Conservation (phyloP, 1,140 invertebrate genomes). For the Aethina tumida region DNA sequence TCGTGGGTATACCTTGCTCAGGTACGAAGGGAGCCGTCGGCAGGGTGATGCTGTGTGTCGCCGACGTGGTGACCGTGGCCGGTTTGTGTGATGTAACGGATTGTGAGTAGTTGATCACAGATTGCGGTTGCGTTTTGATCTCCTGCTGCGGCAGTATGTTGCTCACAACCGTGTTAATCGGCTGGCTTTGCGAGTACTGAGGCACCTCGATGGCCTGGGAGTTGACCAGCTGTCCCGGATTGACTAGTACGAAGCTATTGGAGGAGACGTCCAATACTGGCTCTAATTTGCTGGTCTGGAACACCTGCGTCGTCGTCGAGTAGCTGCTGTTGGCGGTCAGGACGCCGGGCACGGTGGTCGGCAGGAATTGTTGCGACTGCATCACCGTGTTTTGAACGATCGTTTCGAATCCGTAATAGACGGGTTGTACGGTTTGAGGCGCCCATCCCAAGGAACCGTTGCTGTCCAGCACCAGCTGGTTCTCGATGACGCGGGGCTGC, state of each 20-base stretch:
- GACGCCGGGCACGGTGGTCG: slow-evolving; percentile 64
- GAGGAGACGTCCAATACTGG: slow-evolving; percentile 60
- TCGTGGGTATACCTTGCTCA: slow-evolving; percentile 51
- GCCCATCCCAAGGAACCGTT: slow-evolving; percentile 33
- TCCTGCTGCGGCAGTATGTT: slow-evolving; percentile 11
- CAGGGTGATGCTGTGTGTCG: slow-evolving; percentile 42
- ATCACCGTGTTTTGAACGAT: slow-evolving; percentile 78
- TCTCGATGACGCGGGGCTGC: slow-evolving; percentile 28
- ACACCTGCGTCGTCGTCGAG: slow-evolving; percentile 69
- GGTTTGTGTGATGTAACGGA: slow-evolving; percentile 14
- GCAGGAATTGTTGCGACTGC: slow-evolving; percentile 72
- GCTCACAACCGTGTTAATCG: slow-evolving; percentile 4
- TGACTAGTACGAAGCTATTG: slow-evolving; percentile 60
- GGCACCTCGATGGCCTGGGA: slow-evolving; percentile 15
- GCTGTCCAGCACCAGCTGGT: slow-evolving; percentile 31
- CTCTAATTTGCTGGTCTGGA: slow-evolving; percentile 72
- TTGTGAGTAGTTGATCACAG: not conserved
- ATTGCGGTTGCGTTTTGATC: slow-evolving; percentile 6
- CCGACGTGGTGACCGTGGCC: slow-evolving; percentile 3
- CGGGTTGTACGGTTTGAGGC: slow-evolving; percentile 45
- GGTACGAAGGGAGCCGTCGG: slow-evolving; percentile 46
- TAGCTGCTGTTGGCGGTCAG: slow-evolving; percentile 67
- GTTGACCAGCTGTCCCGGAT: slow-evolving; percentile 35
- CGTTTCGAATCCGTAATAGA: slow-evolving; percentile 72
- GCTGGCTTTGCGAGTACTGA: slow-evolving; percentile 9